Evolutionary conservation across 2,888 invertebrate species (phyloP).

Genomic region (Thymelicus acteon): DNA sequence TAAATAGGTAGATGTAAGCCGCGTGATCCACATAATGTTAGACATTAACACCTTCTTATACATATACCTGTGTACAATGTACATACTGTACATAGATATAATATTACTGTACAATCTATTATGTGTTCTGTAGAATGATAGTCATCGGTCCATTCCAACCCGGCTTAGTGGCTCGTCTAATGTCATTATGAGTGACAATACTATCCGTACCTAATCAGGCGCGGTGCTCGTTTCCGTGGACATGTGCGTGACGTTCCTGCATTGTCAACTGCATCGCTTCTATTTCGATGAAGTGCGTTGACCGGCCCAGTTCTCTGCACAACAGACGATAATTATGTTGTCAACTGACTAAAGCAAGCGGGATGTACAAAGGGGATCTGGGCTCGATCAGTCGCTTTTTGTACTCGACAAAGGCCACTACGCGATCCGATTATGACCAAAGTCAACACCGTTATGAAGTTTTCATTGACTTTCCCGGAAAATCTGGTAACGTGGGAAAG

Average conservation of each 20-base stretch:
- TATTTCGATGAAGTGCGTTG: conserved; percentile 64
- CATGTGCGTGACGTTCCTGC: conserved; percentile 22
- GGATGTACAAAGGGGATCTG: conserved; percentile 75
- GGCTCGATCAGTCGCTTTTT: conserved; percentile 80
- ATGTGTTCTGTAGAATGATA: background rate
- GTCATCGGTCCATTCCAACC: conserved; percentile 10
- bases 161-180: conserved; percentile 33
- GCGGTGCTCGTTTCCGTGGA: conserved; percentile 22
- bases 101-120: no score
- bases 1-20: no score
- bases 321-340: conserved; percentile 77
- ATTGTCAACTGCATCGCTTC: conserved; percentile 47
- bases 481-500: conserved; percentile 76
- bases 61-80: no score
- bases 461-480: conserved; percentile 74
- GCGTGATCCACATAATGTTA: no score
- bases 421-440: conserved; percentile 75
- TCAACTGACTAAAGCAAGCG: conserved; percentile 77
- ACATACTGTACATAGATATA: no score
- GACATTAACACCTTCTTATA: no score
- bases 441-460: conserved; percentile 82
- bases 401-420: conserved; percentile 79
- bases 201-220: conserved; percentile 30
- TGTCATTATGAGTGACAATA: conserved; percentile 30
- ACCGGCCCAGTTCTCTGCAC: conserved; percentile 65